Conservation (phyloP, 2,888 invertebrate species). For the Leucoptera coffeella region DNA sequence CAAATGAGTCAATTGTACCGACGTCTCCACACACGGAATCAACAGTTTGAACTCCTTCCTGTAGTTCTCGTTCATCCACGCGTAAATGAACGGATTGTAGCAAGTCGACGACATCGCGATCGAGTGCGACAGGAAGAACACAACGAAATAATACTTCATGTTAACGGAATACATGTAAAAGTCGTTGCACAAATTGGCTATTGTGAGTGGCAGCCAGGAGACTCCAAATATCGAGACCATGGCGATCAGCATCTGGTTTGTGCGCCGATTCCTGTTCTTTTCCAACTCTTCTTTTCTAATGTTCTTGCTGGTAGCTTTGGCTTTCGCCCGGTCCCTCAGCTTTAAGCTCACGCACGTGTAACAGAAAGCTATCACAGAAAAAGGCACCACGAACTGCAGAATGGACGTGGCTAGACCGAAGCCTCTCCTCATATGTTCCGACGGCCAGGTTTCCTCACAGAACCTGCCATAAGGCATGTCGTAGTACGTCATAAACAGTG, state of each 20-base stretch:
- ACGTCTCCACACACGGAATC: slow-evolving; percentile 57
- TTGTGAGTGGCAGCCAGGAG: slow-evolving; percentile 93
- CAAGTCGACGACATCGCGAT: slow-evolving; percentile 95
- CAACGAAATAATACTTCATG: slow-evolving; percentile 79
- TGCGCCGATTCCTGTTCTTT: slow-evolving; percentile 81
- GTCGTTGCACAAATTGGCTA: slow-evolving; percentile 81
- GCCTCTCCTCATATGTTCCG: slow-evolving; percentile 66
- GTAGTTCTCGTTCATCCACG: slow-evolving; percentile 96
- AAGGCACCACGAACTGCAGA: slow-evolving; percentile 91
- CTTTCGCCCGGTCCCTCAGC: slow-evolving; percentile 74
- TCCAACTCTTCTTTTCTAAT: slow-evolving; percentile 87
- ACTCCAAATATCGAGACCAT: slow-evolving; percentile 95
- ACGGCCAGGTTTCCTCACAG: slow-evolving; percentile 90
- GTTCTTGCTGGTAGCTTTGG: slow-evolving; percentile 78
- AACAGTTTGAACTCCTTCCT: slow-evolving; percentile 86
- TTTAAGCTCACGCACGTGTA: slow-evolving; percentile 89
- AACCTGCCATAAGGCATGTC: slow-evolving; percentile 46
- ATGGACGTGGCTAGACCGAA: slow-evolving; percentile 86
- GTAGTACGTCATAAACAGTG: slow-evolving; percentile 69
- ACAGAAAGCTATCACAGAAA: slow-evolving; percentile 88
- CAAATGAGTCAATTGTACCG: slow-evolving; percentile 30
- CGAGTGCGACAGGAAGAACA: slow-evolving; percentile 85
- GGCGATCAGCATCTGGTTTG: slow-evolving; percentile 94
- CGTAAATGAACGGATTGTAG: slow-evolving; percentile 95
- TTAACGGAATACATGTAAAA: slow-evolving; percentile 67